Base-by-base conservation (phyloP, 2,888 invertebrate species). In the Neelides folsomi region DNA sequence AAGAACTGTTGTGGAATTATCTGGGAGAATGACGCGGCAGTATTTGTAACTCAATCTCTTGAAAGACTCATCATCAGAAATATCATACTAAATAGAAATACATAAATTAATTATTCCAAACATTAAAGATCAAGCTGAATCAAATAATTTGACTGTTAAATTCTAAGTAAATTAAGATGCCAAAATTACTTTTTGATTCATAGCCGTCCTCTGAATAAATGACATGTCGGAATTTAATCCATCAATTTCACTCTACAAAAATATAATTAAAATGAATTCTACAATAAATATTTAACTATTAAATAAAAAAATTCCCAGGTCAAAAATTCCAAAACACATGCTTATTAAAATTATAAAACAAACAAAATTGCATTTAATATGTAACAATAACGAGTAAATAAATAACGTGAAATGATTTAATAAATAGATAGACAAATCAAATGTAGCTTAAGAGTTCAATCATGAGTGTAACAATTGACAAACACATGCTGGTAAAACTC, bases 1-100 rank as follows among this genome's bases (percentile, higher is more conserved):
- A 54, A 93, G 86, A 62, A 94, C 90, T 1, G 93, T 90, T 2
- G 93, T 90, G 53, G 90, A 88, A 45, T 86, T 86, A 72, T 93
- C 92, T 1, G 87, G 86, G 55, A 95, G 74, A 67, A 86, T 80
- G 55, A 95, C 87, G 60, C 90, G 80, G 68, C 89, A 89, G 34
- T 87, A 71, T 4, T 63, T 65, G 44, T 59, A 62, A 47, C 62
- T 65, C 43, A 59, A 57, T 36, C 63, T 49, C 51, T 63, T 49
- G 18, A 55, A 56, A 8, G 56, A 55, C 37, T 63, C 65, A 27
- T 63, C 63, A 49, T 65, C 61, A 15, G 62, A 63, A 9, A 55
- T 56, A 13, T 65, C 65, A 54, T 51, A 55, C 63, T 64, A 45
- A 4, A 41, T n/a, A n/a, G n/a, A 58, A 27, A 5, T 13, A 51